A percentile compares a stretch with the other conserved stretches of the same genome.
These are phyloP conservation scores for Chaitophorus viminalis DNA, from an alignment of 2,888 invertebrate species.

Conservation along the genomic window DNA sequence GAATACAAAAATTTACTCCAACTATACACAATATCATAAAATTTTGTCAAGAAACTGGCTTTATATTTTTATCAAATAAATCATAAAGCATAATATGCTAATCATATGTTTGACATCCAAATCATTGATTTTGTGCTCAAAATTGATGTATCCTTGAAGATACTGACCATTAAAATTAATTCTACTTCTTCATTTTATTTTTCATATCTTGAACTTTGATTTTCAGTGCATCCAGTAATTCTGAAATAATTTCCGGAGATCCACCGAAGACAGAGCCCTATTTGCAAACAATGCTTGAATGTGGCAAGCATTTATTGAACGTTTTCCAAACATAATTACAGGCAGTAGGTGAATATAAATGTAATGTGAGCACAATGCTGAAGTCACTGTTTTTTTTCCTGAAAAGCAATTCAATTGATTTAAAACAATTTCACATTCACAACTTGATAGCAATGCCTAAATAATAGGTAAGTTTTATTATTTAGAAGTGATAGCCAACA, in stretches of 20 bases:
- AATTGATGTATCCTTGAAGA: too few relatives aligned
- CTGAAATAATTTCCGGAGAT: not conserved
- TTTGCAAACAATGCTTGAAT: not conserved
- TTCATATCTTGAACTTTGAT: not conserved
- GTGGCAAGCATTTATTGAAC: slow-evolving; percentile 16
- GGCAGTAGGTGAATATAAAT: slow-evolving; percentile 20
- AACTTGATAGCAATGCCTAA: not conserved
- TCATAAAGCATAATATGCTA: too few relatives aligned
- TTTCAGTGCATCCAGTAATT: not conserved
- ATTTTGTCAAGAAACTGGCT: too few relatives aligned
- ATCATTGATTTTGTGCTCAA: too few relatives aligned
- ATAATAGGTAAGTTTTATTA: too few relatives aligned
- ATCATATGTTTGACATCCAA: too few relatives aligned
- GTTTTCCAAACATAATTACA: slow-evolving; percentile 7
- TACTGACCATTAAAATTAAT: too few relatives aligned
- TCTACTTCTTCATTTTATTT: not conserved
- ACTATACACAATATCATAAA: too few relatives aligned
- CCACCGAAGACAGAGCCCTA: slow-evolving; percentile 21
- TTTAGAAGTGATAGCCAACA: not conserved
- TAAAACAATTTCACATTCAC: not conserved
- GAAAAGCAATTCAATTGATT: not conserved
- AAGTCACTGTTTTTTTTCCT: not conserved
- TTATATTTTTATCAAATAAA: too few relatives aligned
- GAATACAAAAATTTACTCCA: too few relatives aligned
- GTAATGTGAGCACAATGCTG: not conserved